Evolutionary conservation across 2,797 vertebrate genomes (phyloP).

Genomic region (Acipenser oxyrinchus): DNA sequence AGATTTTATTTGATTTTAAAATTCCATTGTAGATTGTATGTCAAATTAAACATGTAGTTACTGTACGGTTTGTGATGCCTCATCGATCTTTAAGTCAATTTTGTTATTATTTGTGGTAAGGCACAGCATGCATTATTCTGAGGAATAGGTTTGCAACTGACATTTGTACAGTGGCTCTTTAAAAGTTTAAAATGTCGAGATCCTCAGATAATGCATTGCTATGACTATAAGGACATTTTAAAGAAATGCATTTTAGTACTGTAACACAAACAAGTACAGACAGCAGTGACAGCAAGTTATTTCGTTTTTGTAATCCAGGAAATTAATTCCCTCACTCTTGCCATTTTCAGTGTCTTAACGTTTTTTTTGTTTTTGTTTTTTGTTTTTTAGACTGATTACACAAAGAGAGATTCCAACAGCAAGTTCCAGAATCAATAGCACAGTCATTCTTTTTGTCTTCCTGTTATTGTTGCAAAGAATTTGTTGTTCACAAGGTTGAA

Average conservation of each 20-base stretch:
- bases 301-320: neutral
- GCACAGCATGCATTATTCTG: no score
- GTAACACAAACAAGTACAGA: neutral
- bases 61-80: no score
- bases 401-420: neutral
- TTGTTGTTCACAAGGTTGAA: constrained; percentile 4
- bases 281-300: neutral
- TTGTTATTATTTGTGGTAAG: no score
- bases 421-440: constrained; percentile 4
- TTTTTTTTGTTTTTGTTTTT: neutral
- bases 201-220: neutral
- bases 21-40: no score
- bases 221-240: neutral
- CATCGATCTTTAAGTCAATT: no score
- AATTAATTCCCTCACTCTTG: neutral
- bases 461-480: neutral
- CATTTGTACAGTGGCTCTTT: neutral
- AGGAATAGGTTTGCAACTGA: neutral
- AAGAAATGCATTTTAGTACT: no score
- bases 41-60: no score
- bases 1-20: no score
- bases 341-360: neutral
- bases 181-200: neutral
- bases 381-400: constrained; percentile 8
- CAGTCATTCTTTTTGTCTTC: constrained; percentile 9